These are phyloP conservation scores for Acinonyx jubatus DNA, from an alignment of 2,113 vertebrate genomes.

Conservation along the genomic window DNA sequence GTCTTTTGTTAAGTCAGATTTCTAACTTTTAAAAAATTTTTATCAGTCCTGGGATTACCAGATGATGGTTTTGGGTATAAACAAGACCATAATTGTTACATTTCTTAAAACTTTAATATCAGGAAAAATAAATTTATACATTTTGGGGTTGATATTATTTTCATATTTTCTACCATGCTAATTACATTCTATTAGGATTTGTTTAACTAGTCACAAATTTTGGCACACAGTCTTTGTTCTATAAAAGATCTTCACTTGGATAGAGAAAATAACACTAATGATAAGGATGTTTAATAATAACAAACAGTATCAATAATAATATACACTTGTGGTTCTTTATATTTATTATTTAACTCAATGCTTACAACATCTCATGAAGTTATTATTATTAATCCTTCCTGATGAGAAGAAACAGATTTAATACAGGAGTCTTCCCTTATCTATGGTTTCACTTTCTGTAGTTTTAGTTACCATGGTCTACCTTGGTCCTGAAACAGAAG, in stretches of 20 bases:
- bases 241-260: not conserved
- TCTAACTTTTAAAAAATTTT: conserved; percentile 33
- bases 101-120: not conserved
- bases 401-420: not conserved
- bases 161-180: not conserved
- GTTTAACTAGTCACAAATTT: not conserved
- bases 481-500: not conserved
- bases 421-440: not conserved
- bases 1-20: conserved; percentile 2
- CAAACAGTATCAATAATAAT: not conserved
- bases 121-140: not conserved
- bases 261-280: not conserved
- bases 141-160: not conserved
- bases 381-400: not conserved
- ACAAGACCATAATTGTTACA: not conserved
- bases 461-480: not conserved
- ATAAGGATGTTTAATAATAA: not conserved
- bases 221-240: not conserved
- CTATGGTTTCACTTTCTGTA: not conserved
- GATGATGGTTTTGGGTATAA: not conserved
- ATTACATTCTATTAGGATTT: not conserved
- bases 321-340: not conserved
- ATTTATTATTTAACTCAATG: not conserved
- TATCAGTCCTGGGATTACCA: not conserved
- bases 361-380: not conserved